Conservation (phyloP, 2,888 invertebrate genomes). For the Conomelus anceps region DNA sequence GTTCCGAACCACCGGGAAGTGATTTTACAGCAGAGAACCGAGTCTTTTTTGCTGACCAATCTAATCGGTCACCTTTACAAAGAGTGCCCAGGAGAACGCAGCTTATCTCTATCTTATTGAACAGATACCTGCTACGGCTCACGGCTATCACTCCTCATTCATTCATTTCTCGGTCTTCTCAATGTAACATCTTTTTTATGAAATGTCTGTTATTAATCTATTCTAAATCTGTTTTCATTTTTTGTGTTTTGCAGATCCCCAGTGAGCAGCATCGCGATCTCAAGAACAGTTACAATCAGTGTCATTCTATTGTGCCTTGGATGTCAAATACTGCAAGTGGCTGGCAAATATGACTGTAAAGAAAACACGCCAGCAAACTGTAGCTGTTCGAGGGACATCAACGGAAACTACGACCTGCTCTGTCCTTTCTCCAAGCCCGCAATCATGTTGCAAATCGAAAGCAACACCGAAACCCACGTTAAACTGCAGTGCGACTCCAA, state of each 20-base stretch:
- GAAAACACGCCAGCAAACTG: conserved; percentile 21
- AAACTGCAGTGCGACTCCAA: conserved; percentile 27
- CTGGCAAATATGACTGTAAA: background rate
- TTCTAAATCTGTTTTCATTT: background rate
- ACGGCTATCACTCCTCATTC: no score
- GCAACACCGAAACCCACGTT: conserved; percentile 20
- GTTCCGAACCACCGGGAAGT: no score
- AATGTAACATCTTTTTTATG: no score
- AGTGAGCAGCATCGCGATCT: background rate
- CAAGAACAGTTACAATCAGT: background rate
- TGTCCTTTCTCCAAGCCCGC: conserved; percentile 23
- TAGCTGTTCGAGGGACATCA: conserved; percentile 25
- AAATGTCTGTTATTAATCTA: no score
- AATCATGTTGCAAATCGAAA: conserved; percentile 8
- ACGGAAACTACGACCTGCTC: conserved; percentile 24
- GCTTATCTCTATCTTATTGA: no score
- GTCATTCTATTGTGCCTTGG: background rate
- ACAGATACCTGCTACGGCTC: no score
- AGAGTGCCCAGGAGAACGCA: no score
- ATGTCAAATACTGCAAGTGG: background rate
- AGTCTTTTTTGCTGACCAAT: no score
- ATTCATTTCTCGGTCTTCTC: no score
- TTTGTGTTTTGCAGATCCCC: background rate
- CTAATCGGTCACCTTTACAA: no score
- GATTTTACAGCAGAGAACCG: no score